phyloP scores from a whole-genome alignment of 2,113 vertebrate species.

The Mus pahari region DNA sequence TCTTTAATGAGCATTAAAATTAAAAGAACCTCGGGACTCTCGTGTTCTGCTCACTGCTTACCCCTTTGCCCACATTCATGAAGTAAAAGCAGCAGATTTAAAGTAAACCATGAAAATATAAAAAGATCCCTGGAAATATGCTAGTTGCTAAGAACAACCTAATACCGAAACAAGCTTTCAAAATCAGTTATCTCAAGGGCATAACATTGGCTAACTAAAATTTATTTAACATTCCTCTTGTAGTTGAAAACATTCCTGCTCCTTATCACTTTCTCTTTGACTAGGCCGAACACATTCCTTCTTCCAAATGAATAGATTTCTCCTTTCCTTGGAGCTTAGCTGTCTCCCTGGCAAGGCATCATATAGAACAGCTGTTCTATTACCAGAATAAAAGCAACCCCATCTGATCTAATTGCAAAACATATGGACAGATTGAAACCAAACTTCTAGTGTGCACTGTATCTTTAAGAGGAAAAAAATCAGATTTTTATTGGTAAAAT shows the following conservation, averaged over 20 bases:
- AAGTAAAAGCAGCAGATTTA: constrained; percentile 46
- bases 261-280: constrained; percentile 58
- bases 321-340: constrained; percentile 53
- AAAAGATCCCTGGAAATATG: constrained; percentile 8
- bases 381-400: constrained; percentile 70
- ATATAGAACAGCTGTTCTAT: constrained; percentile 72
- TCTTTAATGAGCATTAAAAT: constrained; percentile 49
- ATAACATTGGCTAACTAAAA: constrained; percentile 60
- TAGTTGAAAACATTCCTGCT: constrained; percentile 65
- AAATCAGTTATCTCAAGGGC: constrained; percentile 54
- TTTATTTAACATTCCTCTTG: constrained; percentile 53
- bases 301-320: constrained; percentile 67
- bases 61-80: constrained; percentile 36
- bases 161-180: constrained; percentile 62
- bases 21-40: constrained; percentile 11
- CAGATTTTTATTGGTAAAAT: constrained; percentile 51
- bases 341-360: constrained; percentile 66
- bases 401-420: constrained; percentile 74
- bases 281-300: constrained; percentile 62
- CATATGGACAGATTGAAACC: constrained; percentile 63
- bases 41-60: constrained; percentile 26
- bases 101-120: constrained; percentile 45
- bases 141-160: constrained; percentile 36
- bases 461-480: constrained; percentile 27
- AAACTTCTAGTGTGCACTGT: constrained; percentile 35